Evolutionary conservation across 1,140 invertebrate species (phyloP).

Genomic region (Calosoma granatense): DNA sequence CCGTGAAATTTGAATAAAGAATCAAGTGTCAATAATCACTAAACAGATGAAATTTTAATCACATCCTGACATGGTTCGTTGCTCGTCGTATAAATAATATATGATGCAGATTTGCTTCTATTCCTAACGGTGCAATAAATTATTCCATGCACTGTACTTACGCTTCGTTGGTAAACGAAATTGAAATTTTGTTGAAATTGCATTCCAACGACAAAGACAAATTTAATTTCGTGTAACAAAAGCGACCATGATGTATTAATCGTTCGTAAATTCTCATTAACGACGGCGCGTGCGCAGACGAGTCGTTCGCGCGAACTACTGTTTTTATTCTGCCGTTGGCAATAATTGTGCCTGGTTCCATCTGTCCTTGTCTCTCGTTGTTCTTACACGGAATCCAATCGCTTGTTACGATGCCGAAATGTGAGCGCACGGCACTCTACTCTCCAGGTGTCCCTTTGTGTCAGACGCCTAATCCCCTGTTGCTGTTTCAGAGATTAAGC

Average conservation of each 20-base stretch:
- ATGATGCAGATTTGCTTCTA: background rate
- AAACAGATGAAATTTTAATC: too few species aligned
- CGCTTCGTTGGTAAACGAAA: background rate
- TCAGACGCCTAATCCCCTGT: too few species aligned
- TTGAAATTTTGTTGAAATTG: constrained; percentile 7
- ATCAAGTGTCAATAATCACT: too few species aligned
- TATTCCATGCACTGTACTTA: background rate
- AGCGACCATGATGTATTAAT: constrained; percentile 3
- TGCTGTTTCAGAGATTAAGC: too few species aligned
- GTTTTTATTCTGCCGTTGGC: background rate
- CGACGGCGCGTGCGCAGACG: background rate
- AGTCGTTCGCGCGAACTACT: too few species aligned
- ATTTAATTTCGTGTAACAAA: background rate
- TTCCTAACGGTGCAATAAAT: background rate
- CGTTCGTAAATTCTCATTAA: background rate
- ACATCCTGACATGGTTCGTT: too few species aligned
- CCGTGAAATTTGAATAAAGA: too few species aligned
- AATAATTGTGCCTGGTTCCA: background rate
- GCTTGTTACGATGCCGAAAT: background rate
- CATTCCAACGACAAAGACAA: constrained; percentile 6
- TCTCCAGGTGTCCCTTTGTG: background rate
- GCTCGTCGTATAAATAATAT: background rate
- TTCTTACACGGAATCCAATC: background rate
- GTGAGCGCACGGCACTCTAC: too few species aligned
- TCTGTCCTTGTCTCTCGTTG: background rate